Conservation (phyloP, 2,797 vertebrate genomes). For the Natrix natrix region DNA sequence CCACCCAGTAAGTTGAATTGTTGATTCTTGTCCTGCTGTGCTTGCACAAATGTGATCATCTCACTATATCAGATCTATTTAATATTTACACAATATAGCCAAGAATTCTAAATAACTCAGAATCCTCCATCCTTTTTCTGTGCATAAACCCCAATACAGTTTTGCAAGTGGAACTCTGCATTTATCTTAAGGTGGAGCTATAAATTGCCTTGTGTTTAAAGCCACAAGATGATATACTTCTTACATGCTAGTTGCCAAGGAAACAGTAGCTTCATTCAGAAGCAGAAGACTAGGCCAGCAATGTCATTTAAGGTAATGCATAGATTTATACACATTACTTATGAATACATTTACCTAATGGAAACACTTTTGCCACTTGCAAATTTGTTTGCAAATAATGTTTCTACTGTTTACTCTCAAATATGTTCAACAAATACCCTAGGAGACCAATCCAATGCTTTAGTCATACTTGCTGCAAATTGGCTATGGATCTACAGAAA, state of each 20-base stretch:
- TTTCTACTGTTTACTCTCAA: conserved; percentile 48
- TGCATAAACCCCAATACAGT: neutral
- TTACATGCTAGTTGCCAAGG: conserved; percentile 30
- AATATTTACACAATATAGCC: conserved; percentile 27
- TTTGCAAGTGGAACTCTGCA: conserved; percentile 32
- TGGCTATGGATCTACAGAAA: conserved; percentile 16
- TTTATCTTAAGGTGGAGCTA: conserved; percentile 23
- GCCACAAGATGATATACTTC: neutral
- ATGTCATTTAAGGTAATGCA: conserved; percentile 54
- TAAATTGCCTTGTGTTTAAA: conserved; percentile 42
- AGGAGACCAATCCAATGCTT: conserved; percentile 49
- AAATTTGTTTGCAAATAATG: conserved; percentile 56
- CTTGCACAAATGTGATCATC: conserved; percentile 21
- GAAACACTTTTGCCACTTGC: conserved; percentile 55
- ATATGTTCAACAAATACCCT: conserved; percentile 50
- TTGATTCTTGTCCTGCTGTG: neutral
- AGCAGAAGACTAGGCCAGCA: conserved; percentile 34
- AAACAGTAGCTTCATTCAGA: conserved; percentile 30
- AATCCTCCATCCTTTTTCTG: conserved; percentile 15
- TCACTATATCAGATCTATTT: conserved; percentile 10
- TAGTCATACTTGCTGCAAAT: conserved; percentile 30
- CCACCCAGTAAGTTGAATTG: neutral
- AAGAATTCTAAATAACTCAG: conserved; percentile 28
- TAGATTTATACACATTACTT: conserved; percentile 46
- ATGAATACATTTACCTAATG: conserved; percentile 46